Evolutionary conservation across 2,888 invertebrate genomes (phyloP).

Genomic region (Phragmatobia fuliginosa): DNA sequence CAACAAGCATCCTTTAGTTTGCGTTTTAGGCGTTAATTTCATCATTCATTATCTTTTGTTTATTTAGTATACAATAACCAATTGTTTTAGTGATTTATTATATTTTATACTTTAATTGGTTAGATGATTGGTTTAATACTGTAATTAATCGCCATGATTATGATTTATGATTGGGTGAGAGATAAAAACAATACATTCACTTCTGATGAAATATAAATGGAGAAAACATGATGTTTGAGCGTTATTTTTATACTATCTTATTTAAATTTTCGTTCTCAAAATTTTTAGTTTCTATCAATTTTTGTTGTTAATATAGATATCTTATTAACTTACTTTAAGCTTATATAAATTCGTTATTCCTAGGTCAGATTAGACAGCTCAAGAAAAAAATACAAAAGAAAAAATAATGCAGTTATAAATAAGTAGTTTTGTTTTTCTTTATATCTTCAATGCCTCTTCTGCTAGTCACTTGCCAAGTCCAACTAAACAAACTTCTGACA

Average conservation of each 20-base stretch:
- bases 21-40: background rate
- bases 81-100: conserved; percentile 4
- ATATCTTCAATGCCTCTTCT: no score
- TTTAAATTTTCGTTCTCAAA: background rate
- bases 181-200: background rate
- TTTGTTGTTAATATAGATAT: no score
- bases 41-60: conserved; percentile 1
- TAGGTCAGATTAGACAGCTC: no score
- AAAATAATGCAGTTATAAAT: no score
- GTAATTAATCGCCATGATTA: background rate
- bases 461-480: no score
- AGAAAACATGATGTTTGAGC: background rate
- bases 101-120: background rate
- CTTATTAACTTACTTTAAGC: no score
- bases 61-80: background rate
- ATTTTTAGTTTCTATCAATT: no score
- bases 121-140: background rate
- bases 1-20: conserved; percentile 1
- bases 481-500: no score
- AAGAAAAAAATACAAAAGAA: no score
- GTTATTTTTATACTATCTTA: background rate
- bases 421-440: no score
- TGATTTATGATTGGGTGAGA: background rate
- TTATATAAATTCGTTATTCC: no score
- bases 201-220: background rate